Base-by-base conservation (phyloP, 1,140 invertebrate species). In the Portunus trituberculatus region DNA sequence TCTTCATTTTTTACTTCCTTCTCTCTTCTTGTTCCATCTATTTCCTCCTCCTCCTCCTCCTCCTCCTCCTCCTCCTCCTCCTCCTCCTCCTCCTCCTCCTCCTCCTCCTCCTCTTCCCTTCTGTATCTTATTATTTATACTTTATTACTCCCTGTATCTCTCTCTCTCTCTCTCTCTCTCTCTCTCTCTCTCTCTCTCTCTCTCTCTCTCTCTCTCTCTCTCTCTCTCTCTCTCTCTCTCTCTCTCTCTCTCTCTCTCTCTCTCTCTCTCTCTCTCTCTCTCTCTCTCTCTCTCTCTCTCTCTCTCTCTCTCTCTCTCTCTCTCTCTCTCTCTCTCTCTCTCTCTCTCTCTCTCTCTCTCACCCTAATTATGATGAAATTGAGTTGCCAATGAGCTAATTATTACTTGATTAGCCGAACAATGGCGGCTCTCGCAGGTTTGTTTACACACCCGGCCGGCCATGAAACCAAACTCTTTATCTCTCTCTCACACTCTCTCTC, bases 311-410 rank as follows among this genome's bases (percentile, higher is more conserved):
- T 86, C 92, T 39, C 12, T 39, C 92, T 86, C n/a, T n/a, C 82
- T 28, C 39, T 28, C 28, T 16, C 82, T n/a, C 92, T 10, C 45
- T 0, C 4, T 45, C 87, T 4, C 32, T 76, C 31, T 82, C 92
- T 45, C 31, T 46, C 82, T 84, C 52, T 89, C 28, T 89, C 82
- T 59, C 59, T 6, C 91, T 16, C 59, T 82, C 32, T 83, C 83
- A 82, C 82, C 91, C 91, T 92, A 92, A 92, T 92, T 92, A 92
- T 92, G 91, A 92, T 92, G 82, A 92, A 93, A 93, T 93, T 93
- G 92, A 84, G 92, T 76, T 45, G 92, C 59, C 92, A 93, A 93
- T 83, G 92, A 93, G 76, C 31, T 93, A 93, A 93, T 93, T 93
- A 93, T 84, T 84, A 86, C 20, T 93, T 93, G 84, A 93, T 93